Evolutionary conservation across 2,888 invertebrate genomes (phyloP), one percentile per base, ranked within the genome.

Genomic region (Mesorhabditis belari): DNA sequence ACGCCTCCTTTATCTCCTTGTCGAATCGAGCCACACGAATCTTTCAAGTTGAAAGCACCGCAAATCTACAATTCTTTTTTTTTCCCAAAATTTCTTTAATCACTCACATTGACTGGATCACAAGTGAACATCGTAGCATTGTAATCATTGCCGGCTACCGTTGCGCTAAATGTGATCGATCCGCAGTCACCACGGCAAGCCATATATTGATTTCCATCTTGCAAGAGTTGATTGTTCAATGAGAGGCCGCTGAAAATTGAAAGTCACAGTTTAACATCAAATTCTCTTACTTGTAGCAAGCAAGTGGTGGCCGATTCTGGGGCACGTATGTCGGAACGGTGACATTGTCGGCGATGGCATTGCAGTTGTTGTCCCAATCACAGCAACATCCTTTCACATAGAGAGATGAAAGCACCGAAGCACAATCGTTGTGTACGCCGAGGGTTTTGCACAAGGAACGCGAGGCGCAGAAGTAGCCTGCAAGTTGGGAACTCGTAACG

Each of bases 181-280:
- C 66, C 64, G 55, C 70, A 70, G 50, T 69, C 62, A 55, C 70
- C 70, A 58, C 63, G 65, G 62, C 67, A 69, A 57, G 62, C 65
- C 26, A 60, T 17, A 29, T 55, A 55, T 23, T n/a, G 44, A 35
- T 35, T n/a, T 17, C 12, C 44, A n/a, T 35, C 44, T 35, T 35
- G 44, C 12, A 35, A 35, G 12, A 35, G 12, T n/a, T 17, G 12
- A 35, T n/a, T n/a, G n/a, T 35, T 35, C 44, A 35, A 35, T 35
- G 44, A 35, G n/a, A 35, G 44, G n/a, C 44, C 44, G n/a, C 44
- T 35, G n/a, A 35, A 35, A 35, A 35, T 9, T 35, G 12, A 35
- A n/a, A 17, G 12, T 1, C 44, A n/a, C n/a, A 9, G n/a, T 35
- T 9, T n/a, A 35, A n/a, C 12, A 17, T n/a, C 12, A 35, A 17